Evolutionary conservation across 2,113 vertebrate species (phyloP).

Genomic region (Cathartes aura): DNA sequence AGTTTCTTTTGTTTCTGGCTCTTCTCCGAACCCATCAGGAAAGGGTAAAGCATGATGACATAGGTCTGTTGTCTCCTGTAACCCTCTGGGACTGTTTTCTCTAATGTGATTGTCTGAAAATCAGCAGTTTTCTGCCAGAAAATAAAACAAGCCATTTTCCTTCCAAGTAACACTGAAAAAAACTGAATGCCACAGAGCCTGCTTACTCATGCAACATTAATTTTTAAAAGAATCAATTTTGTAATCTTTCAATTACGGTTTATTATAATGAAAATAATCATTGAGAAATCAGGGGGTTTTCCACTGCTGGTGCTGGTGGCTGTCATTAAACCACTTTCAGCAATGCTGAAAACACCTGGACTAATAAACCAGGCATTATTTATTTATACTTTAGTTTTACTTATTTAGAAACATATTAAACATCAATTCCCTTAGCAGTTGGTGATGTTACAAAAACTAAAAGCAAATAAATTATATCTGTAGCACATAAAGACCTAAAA

Average conservation of each 20-base stretch:
- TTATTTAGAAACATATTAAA: slow-evolving; percentile 55
- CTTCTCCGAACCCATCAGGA: slow-evolving; percentile 54
- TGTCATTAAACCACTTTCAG: slow-evolving; percentile 36
- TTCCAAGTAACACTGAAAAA: slow-evolving; percentile 42
- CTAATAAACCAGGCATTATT: slow-evolving; percentile 66
- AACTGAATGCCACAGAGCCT: slow-evolving; percentile 2
- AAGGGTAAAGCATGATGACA: slow-evolving; percentile 52
- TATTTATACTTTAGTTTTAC: slow-evolving; percentile 58
- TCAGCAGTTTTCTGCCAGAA: slow-evolving; percentile 45
- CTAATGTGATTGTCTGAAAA: slow-evolving; percentile 54
- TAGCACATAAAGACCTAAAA: not conserved
- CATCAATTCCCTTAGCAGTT: slow-evolving; percentile 25
- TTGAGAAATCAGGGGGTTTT: not conserved
- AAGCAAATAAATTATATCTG: slow-evolving; percentile 30
- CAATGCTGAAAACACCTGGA: slow-evolving; percentile 41
- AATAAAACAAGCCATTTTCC: slow-evolving; percentile 42
- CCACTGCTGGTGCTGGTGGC: not conserved
- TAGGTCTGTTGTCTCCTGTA: slow-evolving; percentile 48
- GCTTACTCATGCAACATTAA: slow-evolving; percentile 51
- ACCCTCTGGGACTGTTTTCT: slow-evolving; percentile 47
- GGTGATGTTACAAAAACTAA: slow-evolving; percentile 5
- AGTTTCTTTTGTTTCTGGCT: slow-evolving; percentile 57
- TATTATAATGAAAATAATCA: slow-evolving; percentile 60
- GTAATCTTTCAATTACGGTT: slow-evolving; percentile 67
- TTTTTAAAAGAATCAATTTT: slow-evolving; percentile 73